Conservation (phyloP, 23 tunicate genomes). For the Styela plicata region DNA sequence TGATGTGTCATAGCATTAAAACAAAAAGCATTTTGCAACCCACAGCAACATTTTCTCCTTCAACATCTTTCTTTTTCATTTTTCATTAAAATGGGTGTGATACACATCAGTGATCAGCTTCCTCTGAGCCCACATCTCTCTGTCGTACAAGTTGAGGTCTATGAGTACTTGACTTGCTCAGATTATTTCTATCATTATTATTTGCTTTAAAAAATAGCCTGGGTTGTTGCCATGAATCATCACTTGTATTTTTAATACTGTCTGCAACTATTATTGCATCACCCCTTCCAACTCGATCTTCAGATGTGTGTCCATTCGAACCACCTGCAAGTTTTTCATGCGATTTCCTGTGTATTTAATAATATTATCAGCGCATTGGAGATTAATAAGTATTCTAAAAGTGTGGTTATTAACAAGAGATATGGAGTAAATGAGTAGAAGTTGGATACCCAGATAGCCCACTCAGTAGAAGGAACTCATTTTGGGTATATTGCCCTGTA, state of each 20-base stretch:
- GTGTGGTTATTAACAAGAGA: too few relatives aligned
- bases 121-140: neutral
- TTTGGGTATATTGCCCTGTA: too few relatives aligned
- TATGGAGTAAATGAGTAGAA: too few relatives aligned
- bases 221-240: neutral
- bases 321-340: neutral
- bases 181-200: neutral
- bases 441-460: too few relatives aligned
- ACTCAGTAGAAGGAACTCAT: too few relatives aligned
- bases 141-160: neutral
- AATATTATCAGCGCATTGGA: neutral
- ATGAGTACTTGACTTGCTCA: neutral
- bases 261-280: neutral
- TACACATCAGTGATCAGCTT: too few relatives aligned
- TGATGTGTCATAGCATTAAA: too few relatives aligned
- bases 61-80: too few relatives aligned
- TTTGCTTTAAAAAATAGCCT: neutral
- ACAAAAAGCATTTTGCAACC: too few relatives aligned
- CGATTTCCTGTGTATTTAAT: neutral
- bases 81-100: too few relatives aligned
- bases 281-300: neutral
- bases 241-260: neutral
- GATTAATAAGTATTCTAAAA: too few relatives aligned
- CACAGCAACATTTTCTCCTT: too few relatives aligned
- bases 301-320: neutral